Evolutionary conservation across 2,888 invertebrate species (phyloP).

Genomic region (Drosophila leonis): DNA sequence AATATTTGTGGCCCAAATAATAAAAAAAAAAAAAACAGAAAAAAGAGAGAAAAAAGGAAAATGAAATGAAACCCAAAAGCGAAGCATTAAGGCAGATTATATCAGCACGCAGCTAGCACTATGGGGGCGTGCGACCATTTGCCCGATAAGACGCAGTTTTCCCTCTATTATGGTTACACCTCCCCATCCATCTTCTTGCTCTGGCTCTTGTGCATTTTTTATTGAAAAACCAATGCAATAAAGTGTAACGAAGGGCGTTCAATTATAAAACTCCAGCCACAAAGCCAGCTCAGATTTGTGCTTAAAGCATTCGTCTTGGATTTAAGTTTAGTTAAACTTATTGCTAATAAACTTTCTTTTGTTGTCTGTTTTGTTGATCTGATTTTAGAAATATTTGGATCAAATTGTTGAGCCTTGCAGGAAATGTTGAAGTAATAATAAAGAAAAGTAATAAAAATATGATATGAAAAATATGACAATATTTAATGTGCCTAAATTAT

Average conservation of each 20-base stretch:
- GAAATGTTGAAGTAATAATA: too few relatives aligned
- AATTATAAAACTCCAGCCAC: background rate
- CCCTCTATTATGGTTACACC: background rate
- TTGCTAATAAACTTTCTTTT: background rate
- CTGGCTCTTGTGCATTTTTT: constrained; percentile 32
- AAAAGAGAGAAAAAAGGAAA: constrained; percentile 16
- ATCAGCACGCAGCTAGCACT: constrained; percentile 25
- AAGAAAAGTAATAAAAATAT: too few relatives aligned
- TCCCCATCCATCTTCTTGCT: background rate
- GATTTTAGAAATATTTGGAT: too few relatives aligned
- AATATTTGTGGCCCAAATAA: constrained; percentile 73
- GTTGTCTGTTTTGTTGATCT: background rate
- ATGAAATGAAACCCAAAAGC: constrained; percentile 30
- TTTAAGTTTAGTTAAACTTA: background rate
- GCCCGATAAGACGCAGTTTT: constrained; percentile 50
- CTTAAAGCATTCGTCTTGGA: background rate
- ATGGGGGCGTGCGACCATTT: constrained; percentile 41
- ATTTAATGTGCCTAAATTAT: too few relatives aligned
- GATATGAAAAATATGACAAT: too few relatives aligned
- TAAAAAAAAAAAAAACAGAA: constrained; percentile 7
- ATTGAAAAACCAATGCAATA: constrained; percentile 23
- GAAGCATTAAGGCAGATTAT: constrained; percentile 44
- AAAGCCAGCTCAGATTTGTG: background rate
- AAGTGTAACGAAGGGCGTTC: constrained; percentile 4
- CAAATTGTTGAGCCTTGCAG: background rate